Base-by-base conservation (phyloP, 2,888 invertebrate genomes). In the Sepiola atlantica region DNA sequence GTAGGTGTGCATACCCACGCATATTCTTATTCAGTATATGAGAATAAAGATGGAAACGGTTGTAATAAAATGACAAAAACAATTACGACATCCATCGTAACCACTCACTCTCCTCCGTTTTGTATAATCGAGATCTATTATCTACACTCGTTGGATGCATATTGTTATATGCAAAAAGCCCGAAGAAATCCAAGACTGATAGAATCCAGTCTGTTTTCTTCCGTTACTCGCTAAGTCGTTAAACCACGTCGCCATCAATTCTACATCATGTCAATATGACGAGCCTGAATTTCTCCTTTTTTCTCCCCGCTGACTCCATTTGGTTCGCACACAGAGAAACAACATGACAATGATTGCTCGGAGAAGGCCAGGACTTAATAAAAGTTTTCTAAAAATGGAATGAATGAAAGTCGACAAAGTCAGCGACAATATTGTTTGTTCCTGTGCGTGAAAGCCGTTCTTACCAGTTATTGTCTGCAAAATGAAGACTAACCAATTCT, bases 131-230 rank as follows among this genome's bases (percentile, higher is more conserved):
- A n/a, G n/a, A 77, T 77, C 77, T 77, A 77, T 77, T 32, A 12
- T 18, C 16, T 32, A 77, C n/a, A n/a, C 77, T n/a, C n/a, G 32
- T 45, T 77, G 77, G 77, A 77, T 77, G 77, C 77, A 77, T 77
- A 16, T 4, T 8, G 45, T 77, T 21, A 32, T n/a, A 77, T 32
- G n/a, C 14, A 77, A 77, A n/a, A 32, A 32, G 77, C 77, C 77
- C n/a, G 77, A n/a, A 77, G 77, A 77, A 77, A 77, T 77, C 77
- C 77, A 77, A 77, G n/a, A 77, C 77, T 77, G 77, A 77, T 16
- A 77, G 77, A 32, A 77, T 77, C n/a, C n/a, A 32, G 77, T 77
- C n/a, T 77, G 77, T 77, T 77, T 61, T 77, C 77, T 77, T n/a
- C n/a, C n/a, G 18, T 77, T n/a, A 16, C n/a, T 77, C n/a, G n/a